Base-by-base conservation (phyloP, 2,888 invertebrate species). In the Netelia virgata region DNA sequence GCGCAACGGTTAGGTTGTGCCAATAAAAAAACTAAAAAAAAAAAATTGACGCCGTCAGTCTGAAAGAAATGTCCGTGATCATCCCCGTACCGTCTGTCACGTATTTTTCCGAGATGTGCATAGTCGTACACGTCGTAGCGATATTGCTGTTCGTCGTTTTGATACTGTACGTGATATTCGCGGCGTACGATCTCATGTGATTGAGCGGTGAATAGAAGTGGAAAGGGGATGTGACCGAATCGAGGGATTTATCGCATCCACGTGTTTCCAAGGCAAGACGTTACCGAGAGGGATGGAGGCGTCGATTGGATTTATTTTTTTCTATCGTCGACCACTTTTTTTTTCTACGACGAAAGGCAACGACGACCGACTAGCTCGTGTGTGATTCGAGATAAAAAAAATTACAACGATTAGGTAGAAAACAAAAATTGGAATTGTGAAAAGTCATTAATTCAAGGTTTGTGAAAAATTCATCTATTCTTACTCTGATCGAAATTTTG, bases 91-190 rank as follows among this genome's bases (percentile, higher is more conserved):
- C 59, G 68, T 77, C 72, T 68, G 82, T 78, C 74, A 82, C 81
- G 73, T 55, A 78, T 55, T 64, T 72, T 69, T 28, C 57, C 16
- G 66, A 59, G 16, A 90, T 90, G 90, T 90, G 90, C 84, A 85
- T 86, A 57, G 55, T 87, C 78, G 82, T 89, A 43, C 89, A 89
- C 76, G 43, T 86, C 23, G 83, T 88, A n/a, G 86, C 83, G 57
- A 63, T 88, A 64, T 18, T 88, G 66, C 53, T 89, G 69, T 72
- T 84, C 16, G 41, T 69, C 23, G 85, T 68, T 43, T 72, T 90
- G 5, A 57, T 89, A 11, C 72, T 89, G 23, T 89, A 86, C 78
- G 77, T 41, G 53, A 84, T 89, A 69, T 77, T 82, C 64, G 64
- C 77, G 53, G 68, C 81, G 36, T 86, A 86, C 84, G 73, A 85